Base-by-base conservation (phyloP, 2,888 invertebrate genomes). In the Phorcus lineatus region DNA sequence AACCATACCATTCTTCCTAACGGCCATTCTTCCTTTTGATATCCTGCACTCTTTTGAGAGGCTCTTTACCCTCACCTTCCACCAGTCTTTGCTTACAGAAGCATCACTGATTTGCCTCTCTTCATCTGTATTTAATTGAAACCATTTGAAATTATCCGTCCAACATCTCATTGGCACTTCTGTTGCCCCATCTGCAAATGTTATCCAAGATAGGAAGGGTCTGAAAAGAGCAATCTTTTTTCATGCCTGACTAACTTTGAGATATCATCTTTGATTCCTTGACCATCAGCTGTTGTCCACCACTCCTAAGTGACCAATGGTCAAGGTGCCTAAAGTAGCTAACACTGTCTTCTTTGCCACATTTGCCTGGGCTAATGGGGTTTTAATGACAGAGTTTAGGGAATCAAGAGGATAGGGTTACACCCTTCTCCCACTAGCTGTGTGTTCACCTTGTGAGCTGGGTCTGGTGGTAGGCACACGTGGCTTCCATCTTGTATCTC, bases 361-460 rank as follows among this genome's bases (percentile, higher is more conserved):
- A 36, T 74, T 36, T 40, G 47, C 17, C 36, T n/a, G 36, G 74
- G 17, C 36, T 74, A 74, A 74, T 74, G 74, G 74, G 47, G n/a
- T 74, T 74, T 74, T 74, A 74, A 74, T 74, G 74, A 74, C 47
- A 47, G 74, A 47, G 62, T 62, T 62, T 62, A 62, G 36, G 40
- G 36, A 36, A 74, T 74, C 74, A 74, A 74, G 74, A 74, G 19
- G 74, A 36, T 74, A 74, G 74, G 36, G 47, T 74, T 74, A 40
- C 74, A 28, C 62, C 62, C 62, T 62, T 62, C 28, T 28, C 47
- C 47, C 13, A 47, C 47, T 47, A 47, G 47, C 28, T 24, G 28
- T 28, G 24, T 13, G 62, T 62, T 62, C 62, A 62, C 62, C 62
- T 62, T 28, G 16, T 24, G 62, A 24, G 62, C 9, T 28, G n/a